Evolutionary conservation across 2,113 vertebrate genomes (phyloP), one percentile per base, ranked within the genome.

Genomic region (Podiceps cristatus): DNA sequence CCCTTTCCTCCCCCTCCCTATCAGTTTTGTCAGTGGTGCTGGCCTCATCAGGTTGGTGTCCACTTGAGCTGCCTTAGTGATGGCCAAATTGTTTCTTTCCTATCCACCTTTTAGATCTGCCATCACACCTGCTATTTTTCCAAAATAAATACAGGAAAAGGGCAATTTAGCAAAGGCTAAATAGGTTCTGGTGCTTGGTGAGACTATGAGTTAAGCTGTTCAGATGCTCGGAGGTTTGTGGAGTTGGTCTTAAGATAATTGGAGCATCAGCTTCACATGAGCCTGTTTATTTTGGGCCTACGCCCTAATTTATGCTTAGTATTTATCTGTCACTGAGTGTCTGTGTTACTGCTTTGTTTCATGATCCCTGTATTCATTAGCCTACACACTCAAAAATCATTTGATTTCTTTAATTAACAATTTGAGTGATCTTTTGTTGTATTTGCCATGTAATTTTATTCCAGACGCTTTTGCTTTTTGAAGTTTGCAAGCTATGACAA

Each of bases 371-470:
- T 60, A 44, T 88, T 88, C 67, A 37, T 88, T 79, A 88, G 55
- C 63, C 50, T 67, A 68, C 79, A 76, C 64, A 31, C 53, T 93
- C 75, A 76, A 80, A 93, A 75, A 29, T 83, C 55, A 37, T 67
- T 75, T 76, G 29, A 60, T 58, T 90, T 78, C 23, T 79, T 56
- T 92, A 95, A 90, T 93, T 92, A 88, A 62, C 44, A 53, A 3
- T 83, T 83, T 95, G 72, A 96, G 50, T 88, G 88, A 92, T 93
- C 82, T 90, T 96, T 86, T 96, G 22, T 95, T 95, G 59, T 66
- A 88, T 45, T 95, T 96, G 67, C 67, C 29, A 27, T 55, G 12
- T 79, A 78, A 93, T 92, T 90, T 90, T 90, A 89, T 72, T 93
- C 77, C 78, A 92, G 85, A 53, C 40, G 0, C 25, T 87, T 81